Percentiles rank a stretch among this genome's conserved stretches.
Evolutionary conservation across 2,888 invertebrate genomes (phyloP).

Genomic region (Amorpha juglandis): DNA sequence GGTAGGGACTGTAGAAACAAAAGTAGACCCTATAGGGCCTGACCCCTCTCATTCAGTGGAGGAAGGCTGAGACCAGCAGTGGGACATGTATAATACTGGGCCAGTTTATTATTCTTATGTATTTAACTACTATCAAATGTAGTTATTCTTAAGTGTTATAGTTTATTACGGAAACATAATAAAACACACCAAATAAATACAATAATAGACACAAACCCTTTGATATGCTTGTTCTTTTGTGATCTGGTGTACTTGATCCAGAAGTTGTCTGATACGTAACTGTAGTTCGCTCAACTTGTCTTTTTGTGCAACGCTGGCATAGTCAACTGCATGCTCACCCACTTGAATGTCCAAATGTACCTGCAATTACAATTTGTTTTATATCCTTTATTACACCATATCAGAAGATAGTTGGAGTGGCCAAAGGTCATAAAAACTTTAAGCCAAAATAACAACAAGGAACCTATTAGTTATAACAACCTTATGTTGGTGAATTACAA

Average conservation of each 20-base stretch:
- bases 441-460: not conserved
- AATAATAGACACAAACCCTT: constrained; percentile 85
- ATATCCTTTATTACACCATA: constrained; percentile 27
- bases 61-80: no score
- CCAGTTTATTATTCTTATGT: no score
- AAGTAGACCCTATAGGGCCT: no score
- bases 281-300: constrained; percentile 98
- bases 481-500: no score
- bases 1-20: no score
- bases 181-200: not conserved
- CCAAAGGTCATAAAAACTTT: not conserved
- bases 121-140: no score
- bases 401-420: constrained; percentile 2
- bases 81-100: no score
- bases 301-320: constrained; percentile 98
- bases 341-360: constrained; percentile 99
- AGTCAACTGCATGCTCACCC: constrained; percentile 99
- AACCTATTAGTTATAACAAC: no score
- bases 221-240: constrained; percentile 99
- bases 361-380: constrained; percentile 66
- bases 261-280: constrained; percentile 95
- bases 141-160: no score
- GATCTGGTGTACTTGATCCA: constrained; percentile 99
- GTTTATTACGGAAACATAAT: not conserved
- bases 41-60: no score